Conservation (phyloP, 2,797 vertebrate species). For the Micromesistius poutassou region DNA sequence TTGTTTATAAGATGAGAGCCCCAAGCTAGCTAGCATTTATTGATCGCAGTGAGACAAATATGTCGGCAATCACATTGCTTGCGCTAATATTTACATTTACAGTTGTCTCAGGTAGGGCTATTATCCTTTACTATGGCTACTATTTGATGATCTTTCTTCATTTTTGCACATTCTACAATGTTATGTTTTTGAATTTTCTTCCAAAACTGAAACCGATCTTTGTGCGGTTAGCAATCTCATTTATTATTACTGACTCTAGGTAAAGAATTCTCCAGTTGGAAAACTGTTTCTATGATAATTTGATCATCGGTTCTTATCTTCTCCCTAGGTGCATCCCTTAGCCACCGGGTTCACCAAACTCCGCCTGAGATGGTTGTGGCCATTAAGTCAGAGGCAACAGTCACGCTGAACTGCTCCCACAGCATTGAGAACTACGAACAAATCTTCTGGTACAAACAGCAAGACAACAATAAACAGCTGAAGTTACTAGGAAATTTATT, state of each 20-base stretch:
- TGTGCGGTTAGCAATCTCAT: too few relatives aligned
- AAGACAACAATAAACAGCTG: slow-evolving; percentile 3
- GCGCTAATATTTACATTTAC: background rate
- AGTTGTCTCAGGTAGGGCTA: background rate
- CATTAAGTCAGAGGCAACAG: background rate
- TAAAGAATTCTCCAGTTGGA: background rate
- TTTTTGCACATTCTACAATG: background rate
- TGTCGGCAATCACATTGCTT: background rate
- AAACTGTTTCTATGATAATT: background rate
- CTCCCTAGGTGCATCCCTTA: slow-evolving; percentile 29
- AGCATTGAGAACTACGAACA: background rate
- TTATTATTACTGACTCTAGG: too few relatives aligned
- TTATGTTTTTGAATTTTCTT: background rate
- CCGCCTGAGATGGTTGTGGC: slow-evolving; percentile 25
- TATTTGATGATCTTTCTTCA: background rate
- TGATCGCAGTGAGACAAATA: background rate
- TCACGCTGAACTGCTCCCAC: slow-evolving; percentile 28
- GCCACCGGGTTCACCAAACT: slow-evolving; percentile 34
- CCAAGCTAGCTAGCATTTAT: background rate
- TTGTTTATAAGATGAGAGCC: background rate
- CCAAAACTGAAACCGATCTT: too few relatives aligned
- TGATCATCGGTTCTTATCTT: background rate
- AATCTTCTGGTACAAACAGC: slow-evolving; percentile 61
- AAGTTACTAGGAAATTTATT: slow-evolving; percentile 40
- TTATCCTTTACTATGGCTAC: background rate